Conservation (phyloP, 2,888 invertebrate genomes). For the Graphium colonna region DNA sequence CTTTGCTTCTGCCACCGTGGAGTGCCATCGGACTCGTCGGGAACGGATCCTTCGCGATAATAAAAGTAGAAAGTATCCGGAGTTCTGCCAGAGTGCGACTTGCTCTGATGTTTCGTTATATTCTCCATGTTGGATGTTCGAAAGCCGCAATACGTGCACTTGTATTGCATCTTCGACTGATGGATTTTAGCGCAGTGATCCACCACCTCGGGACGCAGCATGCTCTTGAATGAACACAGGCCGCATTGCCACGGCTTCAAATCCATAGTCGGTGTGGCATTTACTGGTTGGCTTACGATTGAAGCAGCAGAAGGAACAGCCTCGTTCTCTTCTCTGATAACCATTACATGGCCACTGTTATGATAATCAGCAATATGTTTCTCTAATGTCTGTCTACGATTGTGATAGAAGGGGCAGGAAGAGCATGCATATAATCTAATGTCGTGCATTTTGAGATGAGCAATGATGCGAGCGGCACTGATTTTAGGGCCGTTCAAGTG, state of each 20-base stretch:
- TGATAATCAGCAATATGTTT: conserved; percentile 84
- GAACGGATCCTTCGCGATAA: conserved; percentile 65
- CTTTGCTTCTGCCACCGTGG: conserved; percentile 59
- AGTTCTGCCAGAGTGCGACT: conserved; percentile 73
- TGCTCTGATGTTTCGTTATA: conserved; percentile 81
- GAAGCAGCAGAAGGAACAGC: conserved; percentile 39
- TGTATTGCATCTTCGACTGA: conserved; percentile 83
- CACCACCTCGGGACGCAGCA: conserved; percentile 80
- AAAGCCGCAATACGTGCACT: conserved; percentile 85
- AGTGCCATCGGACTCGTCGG: conserved; percentile 51
- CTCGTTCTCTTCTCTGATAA: conserved; percentile 48
- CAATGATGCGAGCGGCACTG: conserved; percentile 81
- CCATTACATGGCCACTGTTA: conserved; percentile 64
- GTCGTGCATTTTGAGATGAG: conserved; percentile 89
- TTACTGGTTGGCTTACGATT: conserved; percentile 30
- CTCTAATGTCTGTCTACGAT: conserved; percentile 82
- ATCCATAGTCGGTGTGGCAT: conserved; percentile 54
- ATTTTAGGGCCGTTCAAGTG: conserved; percentile 67
- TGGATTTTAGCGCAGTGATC: conserved; percentile 82
- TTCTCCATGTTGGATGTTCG: conserved; percentile 72
- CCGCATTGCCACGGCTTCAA: conserved; percentile 86
- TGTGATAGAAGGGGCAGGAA: conserved; percentile 83
- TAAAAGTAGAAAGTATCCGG: conserved; percentile 74
- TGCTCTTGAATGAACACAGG: conserved; percentile 81
- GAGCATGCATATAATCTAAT: conserved; percentile 84